A percentile compares a stretch with the other conserved stretches of the same genome.
These are phyloP conservation scores for Catocala nupta DNA, from an alignment of 2,888 invertebrate species.

Conservation along the genomic window DNA sequence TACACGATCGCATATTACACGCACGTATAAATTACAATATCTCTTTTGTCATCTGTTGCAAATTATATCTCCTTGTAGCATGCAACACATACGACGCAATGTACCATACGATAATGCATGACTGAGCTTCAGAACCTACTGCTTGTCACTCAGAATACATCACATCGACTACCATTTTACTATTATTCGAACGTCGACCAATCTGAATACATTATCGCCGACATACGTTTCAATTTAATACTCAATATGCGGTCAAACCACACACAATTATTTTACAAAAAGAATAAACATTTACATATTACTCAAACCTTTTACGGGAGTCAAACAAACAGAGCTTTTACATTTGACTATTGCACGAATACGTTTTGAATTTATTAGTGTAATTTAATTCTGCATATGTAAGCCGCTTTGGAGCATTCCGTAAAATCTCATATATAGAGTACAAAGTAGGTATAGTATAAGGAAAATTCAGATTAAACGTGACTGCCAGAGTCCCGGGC, in stretches of 20 bases:
- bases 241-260: conserved; percentile 10
- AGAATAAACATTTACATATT: conserved; percentile 14
- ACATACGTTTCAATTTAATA: conserved; percentile 13
- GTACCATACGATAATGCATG: too few relatives aligned
- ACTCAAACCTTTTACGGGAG: conserved; percentile 26
- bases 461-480: conserved; percentile 80
- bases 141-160: too few relatives aligned
- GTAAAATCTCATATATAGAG: conserved; percentile 62
- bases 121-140: too few relatives aligned
- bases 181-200: neutral
- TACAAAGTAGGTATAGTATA: conserved; percentile 63
- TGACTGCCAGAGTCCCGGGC: conserved; percentile 65
- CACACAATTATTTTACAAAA: conserved; percentile 15
- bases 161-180: too few relatives aligned
- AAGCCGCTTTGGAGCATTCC: conserved; percentile 57
- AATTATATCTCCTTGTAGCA: too few relatives aligned
- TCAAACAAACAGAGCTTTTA: conserved; percentile 34
- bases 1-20: too few relatives aligned
- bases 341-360: conserved; percentile 50
- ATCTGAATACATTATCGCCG: neutral
- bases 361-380: conserved; percentile 58
- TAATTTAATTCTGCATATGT: conserved; percentile 66
- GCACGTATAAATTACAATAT: too few relatives aligned
- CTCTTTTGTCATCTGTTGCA: too few relatives aligned
- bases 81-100: too few relatives aligned